These are phyloP conservation scores for Plagodis pulveraria DNA, from an alignment of 2,888 invertebrate species.

Conservation along the genomic window DNA sequence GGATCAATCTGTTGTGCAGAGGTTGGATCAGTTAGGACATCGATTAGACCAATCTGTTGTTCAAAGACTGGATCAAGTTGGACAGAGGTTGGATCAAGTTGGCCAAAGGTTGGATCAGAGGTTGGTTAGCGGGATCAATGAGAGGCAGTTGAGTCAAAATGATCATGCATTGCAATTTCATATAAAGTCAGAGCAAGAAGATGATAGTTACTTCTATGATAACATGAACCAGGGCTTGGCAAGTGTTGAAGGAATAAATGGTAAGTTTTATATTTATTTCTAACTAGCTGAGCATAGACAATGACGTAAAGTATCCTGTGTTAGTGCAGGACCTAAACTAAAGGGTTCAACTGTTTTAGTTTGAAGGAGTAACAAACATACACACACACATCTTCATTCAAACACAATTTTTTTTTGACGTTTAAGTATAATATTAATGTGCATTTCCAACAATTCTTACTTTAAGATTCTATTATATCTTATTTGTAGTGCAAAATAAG, in stretches of 20 bases:
- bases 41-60: conserved; percentile 38
- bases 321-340: background rate
- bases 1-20: conserved; percentile 40
- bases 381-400: too few relatives aligned
- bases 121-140: conserved; percentile 41
- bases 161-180: conserved; percentile 64
- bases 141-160: conserved; percentile 51
- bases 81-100: conserved; percentile 40
- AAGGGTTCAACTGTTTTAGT: background rate
- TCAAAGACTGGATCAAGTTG: conserved; percentile 41
- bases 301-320: too few relatives aligned
- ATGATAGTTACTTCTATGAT: conserved; percentile 75
- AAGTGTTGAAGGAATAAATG: conserved; percentile 55
- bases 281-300: too few relatives aligned
- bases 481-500: too few relatives aligned
- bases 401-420: too few relatives aligned
- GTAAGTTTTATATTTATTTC: conserved; percentile 49
- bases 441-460: too few relatives aligned
- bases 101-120: conserved; percentile 43
- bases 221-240: conserved; percentile 57
- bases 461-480: too few relatives aligned
- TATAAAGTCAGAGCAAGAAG: conserved; percentile 75
- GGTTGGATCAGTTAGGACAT: conserved; percentile 39
- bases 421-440: too few relatives aligned
- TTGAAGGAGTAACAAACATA: too few relatives aligned